Conservation (phyloP, 1,140 invertebrate genomes). For the Aplysia californica region DNA sequence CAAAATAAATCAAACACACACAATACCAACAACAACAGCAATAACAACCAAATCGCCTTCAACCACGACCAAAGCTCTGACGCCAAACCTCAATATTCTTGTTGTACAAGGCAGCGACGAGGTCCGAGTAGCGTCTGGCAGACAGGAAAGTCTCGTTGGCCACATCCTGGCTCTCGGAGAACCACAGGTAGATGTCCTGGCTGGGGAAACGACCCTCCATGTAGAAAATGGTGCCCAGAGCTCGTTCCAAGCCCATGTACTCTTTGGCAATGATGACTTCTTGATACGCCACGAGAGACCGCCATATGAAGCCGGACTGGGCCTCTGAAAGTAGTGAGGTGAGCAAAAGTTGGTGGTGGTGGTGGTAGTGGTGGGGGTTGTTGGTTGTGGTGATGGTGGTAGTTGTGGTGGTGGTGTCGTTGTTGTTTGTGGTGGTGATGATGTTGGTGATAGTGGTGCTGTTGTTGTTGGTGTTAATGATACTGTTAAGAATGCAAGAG, state of each 20-base stretch:
- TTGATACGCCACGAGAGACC: constrained; percentile 45
- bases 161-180: constrained; percentile 44
- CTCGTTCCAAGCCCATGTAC: constrained; percentile 44
- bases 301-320: constrained; percentile 46
- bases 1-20: too few relatives aligned
- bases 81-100: constrained; percentile 32
- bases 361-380: not conserved
- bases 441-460: too few relatives aligned
- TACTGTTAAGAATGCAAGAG: too few relatives aligned
- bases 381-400: too few relatives aligned
- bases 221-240: constrained; percentile 41
- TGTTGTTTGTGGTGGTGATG: too few relatives aligned
- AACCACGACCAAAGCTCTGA: too few relatives aligned
- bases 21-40: too few relatives aligned
- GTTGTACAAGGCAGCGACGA: constrained; percentile 33
- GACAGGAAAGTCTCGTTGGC: constrained; percentile 39
- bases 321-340: constrained; percentile 30
- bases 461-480: too few relatives aligned
- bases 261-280: constrained; percentile 41
- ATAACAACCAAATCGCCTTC: too few relatives aligned
- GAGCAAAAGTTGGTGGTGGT: not conserved
- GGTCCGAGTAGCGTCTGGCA: constrained; percentile 38
- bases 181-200: constrained; percentile 38
- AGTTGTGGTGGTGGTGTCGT: too few relatives aligned
- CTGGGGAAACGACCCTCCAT: constrained; percentile 35